Evolutionary conservation across 2,113 vertebrate genomes (phyloP).

Genomic region (Otus sunia): DNA sequence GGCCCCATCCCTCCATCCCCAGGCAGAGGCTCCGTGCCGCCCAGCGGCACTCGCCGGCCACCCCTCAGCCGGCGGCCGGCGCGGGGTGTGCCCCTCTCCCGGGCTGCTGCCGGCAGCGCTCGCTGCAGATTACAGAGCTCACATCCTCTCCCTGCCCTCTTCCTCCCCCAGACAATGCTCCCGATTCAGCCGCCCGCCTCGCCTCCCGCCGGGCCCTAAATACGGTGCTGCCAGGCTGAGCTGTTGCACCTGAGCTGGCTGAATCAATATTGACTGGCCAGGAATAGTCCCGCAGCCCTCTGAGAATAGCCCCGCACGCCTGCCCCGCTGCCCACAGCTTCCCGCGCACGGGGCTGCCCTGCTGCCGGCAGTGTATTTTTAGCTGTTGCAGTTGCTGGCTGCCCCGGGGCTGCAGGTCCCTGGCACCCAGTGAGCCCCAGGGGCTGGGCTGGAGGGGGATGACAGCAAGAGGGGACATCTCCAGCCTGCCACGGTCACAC

Average conservation of each 20-base stretch:
- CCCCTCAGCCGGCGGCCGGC: neutral
- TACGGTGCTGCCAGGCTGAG: slow-evolving; percentile 4
- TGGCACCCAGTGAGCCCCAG: neutral
- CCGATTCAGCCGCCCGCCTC: neutral
- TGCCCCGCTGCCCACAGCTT: slow-evolving; percentile 26
- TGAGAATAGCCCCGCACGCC: slow-evolving; percentile 64
- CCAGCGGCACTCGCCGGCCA: neutral
- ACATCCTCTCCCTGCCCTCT: slow-evolving; percentile 58
- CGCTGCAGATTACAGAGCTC: slow-evolving; percentile 36
- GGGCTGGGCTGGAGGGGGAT: neutral
- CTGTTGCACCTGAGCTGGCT: slow-evolving; percentile 62
- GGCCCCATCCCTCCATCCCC: neutral
- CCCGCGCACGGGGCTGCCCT: slow-evolving; percentile 49
- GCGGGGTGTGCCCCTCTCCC: neutral
- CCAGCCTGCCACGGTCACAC: neutral
- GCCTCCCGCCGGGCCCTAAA: slow-evolving; percentile 33
- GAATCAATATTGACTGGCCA: slow-evolving; percentile 71
- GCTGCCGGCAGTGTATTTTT: neutral
- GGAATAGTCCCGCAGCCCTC: slow-evolving; percentile 63
- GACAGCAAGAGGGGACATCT: neutral
- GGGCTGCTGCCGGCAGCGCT: neutral
- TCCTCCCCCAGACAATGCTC: slow-evolving; percentile 43
- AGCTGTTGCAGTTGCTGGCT: neutral
- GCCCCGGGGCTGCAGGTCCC: neutral
- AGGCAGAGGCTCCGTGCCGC: neutral